Conservation (phyloP, 2,888 invertebrate species). For the Aspidiotus destructor region DNA sequence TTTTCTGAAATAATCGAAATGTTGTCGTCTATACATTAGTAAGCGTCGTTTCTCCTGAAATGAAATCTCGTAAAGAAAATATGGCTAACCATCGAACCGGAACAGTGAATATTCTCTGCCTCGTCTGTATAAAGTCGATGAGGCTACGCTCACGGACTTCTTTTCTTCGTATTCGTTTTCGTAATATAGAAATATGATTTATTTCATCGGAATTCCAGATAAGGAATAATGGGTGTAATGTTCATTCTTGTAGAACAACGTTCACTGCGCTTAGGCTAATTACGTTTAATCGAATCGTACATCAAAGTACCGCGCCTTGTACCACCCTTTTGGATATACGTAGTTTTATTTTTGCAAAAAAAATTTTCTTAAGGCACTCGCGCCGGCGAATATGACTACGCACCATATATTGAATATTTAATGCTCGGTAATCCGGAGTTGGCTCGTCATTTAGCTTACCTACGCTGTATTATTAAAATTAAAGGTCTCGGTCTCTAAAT, state of each 20-base stretch:
- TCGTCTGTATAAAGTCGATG: slow-evolving; percentile 16
- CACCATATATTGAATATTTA: no score
- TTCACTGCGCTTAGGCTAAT: slow-evolving; percentile 20
- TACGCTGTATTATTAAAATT: no score
- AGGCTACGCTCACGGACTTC: slow-evolving; percentile 4
- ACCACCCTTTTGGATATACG: no score
- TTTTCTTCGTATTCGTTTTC: slow-evolving; percentile 17
- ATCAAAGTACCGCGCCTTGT: not conserved
- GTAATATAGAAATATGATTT: slow-evolving; percentile 25
- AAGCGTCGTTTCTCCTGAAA: not conserved
- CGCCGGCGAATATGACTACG: no score
- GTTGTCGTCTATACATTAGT: no score
- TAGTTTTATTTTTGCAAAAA: no score
- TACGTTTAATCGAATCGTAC: slow-evolving; percentile 30
- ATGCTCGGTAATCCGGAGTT: no score
- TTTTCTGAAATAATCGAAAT: no score
- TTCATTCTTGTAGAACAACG: slow-evolving; percentile 28
- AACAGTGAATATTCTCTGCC: slow-evolving; percentile 31
- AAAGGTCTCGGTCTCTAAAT: no score
- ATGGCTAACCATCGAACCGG: slow-evolving; percentile 32
- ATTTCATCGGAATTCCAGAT: slow-evolving; percentile 22
- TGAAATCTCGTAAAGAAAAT: slow-evolving; percentile 15
- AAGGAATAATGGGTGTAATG: slow-evolving; percentile 24
- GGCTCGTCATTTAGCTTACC: no score
- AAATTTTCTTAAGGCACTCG: not conserved